Percentiles rank a stretch among this genome's conserved stretches.
Conservation (phyloP, 1,140 invertebrate species). For the Ganaspis sp. region DNA sequence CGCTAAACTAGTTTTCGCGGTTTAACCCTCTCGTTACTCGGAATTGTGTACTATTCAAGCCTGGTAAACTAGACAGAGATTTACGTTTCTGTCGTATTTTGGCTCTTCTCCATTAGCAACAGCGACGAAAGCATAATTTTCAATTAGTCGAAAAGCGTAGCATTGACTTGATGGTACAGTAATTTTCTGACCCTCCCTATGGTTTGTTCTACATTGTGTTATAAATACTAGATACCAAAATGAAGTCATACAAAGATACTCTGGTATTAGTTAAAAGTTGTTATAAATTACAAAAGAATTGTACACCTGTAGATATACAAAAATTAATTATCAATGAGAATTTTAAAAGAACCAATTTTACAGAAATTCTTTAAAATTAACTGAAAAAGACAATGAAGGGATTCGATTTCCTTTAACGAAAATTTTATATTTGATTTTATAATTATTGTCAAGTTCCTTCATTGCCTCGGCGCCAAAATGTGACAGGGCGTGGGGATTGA, state of each 20-base stretch:
- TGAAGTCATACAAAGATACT: background rate
- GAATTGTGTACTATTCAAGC: slow-evolving; percentile 20
- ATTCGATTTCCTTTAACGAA: no score
- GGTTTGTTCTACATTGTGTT: background rate
- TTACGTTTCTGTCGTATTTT: slow-evolving; percentile 9
- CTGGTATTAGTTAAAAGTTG: background rate
- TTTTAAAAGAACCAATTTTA: no score
- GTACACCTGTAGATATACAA: no score
- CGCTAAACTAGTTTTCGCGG: background rate
- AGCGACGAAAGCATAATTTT: slow-evolving; percentile 25
- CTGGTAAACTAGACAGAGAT: slow-evolving; percentile 24
- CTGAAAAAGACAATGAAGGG: no score
- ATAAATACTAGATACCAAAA: background rate
- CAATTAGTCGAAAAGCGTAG: slow-evolving; percentile 36
- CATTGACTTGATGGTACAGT: slow-evolving; percentile 29
- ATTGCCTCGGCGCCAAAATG: no score
- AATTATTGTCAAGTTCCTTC: no score
- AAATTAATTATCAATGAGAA: no score
- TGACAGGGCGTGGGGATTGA: no score
- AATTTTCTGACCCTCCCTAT: slow-evolving; percentile 3
- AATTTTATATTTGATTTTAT: no score
- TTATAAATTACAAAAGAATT: no score
- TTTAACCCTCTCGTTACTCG: background rate
- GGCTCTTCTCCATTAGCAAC: slow-evolving; percentile 17
- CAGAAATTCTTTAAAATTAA: no score